Evolutionary conservation across 2,888 invertebrate species (phyloP).

Genomic region (Biston stratarius): DNA sequence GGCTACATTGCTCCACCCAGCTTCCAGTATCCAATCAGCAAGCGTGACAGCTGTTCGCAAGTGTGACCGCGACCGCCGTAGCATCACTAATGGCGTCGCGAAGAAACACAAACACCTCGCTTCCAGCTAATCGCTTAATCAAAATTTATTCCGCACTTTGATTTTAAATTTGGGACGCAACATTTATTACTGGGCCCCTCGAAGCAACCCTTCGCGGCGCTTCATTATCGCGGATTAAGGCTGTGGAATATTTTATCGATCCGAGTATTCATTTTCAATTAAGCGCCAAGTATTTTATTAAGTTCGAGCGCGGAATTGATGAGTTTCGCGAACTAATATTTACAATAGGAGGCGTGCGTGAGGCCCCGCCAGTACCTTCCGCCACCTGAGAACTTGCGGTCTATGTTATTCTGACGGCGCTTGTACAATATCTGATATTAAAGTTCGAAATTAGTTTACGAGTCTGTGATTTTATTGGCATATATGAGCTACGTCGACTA

Average conservation of each 20-base stretch:
- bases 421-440: constrained; percentile 42
- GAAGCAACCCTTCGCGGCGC: constrained; percentile 80
- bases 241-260: constrained; percentile 86
- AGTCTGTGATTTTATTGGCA: constrained; percentile 41
- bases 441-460: constrained; percentile 43
- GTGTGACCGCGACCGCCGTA: constrained; percentile 46
- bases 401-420: constrained; percentile 50
- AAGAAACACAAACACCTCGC: constrained; percentile 81
- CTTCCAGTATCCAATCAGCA: not conserved
- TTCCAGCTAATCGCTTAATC: constrained; percentile 84
- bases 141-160: constrained; percentile 87
- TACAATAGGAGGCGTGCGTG: constrained; percentile 80
- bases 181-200: constrained; percentile 84
- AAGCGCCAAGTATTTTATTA: constrained; percentile 87
- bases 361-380: constrained; percentile 42
- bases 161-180: constrained; percentile 86
- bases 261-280: constrained; percentile 87
- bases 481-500: constrained; percentile 22
- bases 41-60: constrained; percentile 5
- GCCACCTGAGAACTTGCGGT: constrained; percentile 61
- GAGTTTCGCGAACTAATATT: constrained; percentile 86
- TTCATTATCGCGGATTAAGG: constrained; percentile 86
- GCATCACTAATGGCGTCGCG: constrained; percentile 64
- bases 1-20: not conserved
- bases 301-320: constrained; percentile 85